These are phyloP conservation scores for Psittacula derbiana DNA, from an alignment of 2,797 vertebrate genomes.

Conservation along the genomic window DNA sequence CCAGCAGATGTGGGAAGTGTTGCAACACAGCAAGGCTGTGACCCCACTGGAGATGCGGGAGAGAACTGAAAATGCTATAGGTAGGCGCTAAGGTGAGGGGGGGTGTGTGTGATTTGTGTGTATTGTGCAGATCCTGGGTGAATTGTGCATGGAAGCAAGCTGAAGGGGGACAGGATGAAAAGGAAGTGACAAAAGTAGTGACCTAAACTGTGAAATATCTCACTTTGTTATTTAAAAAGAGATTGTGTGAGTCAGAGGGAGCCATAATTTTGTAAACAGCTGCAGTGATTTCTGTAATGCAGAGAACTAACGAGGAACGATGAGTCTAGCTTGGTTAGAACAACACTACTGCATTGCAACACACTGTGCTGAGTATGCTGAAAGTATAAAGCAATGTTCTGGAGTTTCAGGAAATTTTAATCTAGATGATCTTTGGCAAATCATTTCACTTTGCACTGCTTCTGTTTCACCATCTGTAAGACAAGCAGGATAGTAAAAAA, in stretches of 20 bases:
- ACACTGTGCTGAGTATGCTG: not conserved
- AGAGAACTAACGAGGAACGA: not conserved
- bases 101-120: not conserved
- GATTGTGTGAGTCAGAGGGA: not conserved
- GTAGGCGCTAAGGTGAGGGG: not conserved
- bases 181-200: not conserved
- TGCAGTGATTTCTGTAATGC: not conserved
- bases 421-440: not conserved
- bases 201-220: not conserved
- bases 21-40: not conserved
- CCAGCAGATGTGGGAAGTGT: fast-evolving
- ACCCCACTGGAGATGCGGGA: not conserved
- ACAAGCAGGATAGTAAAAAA: not conserved
- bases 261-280: not conserved
- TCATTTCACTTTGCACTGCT: not conserved
- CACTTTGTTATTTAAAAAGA: not conserved
- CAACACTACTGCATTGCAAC: not conserved
- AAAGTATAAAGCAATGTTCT: not conserved
- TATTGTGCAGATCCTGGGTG: not conserved
- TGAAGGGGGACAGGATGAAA: not conserved
- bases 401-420: not conserved
- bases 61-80: fast-evolving
- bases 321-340: not conserved
- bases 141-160: not conserved
- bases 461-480: not conserved